A percentile compares a stretch with the other conserved stretches of the same genome.
phyloP scores from a whole-genome alignment of 2,888 invertebrate genomes.

The Pheosia tremula region DNA sequence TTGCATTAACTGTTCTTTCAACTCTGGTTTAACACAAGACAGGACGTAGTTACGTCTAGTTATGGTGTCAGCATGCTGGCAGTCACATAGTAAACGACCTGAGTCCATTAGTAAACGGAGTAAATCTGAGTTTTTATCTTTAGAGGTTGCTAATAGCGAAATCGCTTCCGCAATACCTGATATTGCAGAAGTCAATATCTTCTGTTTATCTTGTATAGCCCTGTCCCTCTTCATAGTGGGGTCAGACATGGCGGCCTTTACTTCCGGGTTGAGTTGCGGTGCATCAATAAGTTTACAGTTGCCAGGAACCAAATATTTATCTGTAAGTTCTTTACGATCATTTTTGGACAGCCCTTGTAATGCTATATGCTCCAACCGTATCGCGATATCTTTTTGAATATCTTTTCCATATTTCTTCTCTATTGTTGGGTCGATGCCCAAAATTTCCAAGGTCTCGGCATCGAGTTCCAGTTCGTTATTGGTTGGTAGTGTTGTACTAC shows the following conservation, averaged over 20 bases:
- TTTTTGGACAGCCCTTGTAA: slow-evolving; percentile 28
- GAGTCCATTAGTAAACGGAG: slow-evolving; percentile 23
- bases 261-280: slow-evolving; percentile 33
- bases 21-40: slow-evolving; percentile 24
- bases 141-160: neutral
- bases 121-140: neutral
- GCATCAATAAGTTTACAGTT: slow-evolving; percentile 31
- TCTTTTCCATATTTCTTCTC: slow-evolving; percentile 23
- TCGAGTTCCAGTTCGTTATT: neutral
- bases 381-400: slow-evolving; percentile 30
- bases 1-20: slow-evolving; percentile 28
- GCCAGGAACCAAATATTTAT: slow-evolving; percentile 24
- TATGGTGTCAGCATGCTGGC: slow-evolving; percentile 21
- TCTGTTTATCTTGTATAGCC: slow-evolving; percentile 34
- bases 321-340: slow-evolving; percentile 20
- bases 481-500: neutral
- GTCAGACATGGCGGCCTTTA: slow-evolving; percentile 30
- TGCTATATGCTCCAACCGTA: slow-evolving; percentile 22
- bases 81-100: slow-evolving; percentile 18
- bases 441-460: slow-evolving; percentile 2
- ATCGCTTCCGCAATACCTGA: slow-evolving; percentile 9
- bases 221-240: slow-evolving; percentile 25
- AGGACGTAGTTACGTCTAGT: slow-evolving; percentile 22
- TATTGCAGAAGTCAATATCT: slow-evolving; percentile 26
- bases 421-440: slow-evolving; percentile 12